These are phyloP conservation scores for Tragelaphus strepsiceros DNA, from an alignment of 2,113 vertebrate species.

Conservation along the genomic window DNA sequence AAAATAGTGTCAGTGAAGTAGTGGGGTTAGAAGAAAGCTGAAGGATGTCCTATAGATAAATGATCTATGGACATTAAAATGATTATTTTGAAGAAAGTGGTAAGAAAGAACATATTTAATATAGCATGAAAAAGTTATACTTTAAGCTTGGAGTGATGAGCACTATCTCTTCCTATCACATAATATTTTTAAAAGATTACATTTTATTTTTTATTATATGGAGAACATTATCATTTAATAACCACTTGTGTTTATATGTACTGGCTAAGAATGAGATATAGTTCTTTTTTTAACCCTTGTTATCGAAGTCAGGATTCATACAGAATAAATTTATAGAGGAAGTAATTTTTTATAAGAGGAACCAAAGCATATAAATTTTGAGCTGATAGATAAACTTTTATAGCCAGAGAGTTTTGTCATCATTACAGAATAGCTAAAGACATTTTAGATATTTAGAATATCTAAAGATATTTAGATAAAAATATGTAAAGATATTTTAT, in stretches of 20 bases:
- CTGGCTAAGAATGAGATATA: not conserved
- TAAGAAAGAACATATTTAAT: not conserved
- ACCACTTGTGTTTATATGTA: not conserved
- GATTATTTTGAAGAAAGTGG: not conserved
- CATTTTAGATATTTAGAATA: not conserved
- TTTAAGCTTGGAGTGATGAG: not conserved
- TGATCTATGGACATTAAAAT: not conserved
- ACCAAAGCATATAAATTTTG: not conserved
- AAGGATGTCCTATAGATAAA: not conserved
- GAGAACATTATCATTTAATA: not conserved
- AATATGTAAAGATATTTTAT: not conserved
- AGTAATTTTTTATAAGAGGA: not conserved
- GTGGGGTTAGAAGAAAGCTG: not conserved
- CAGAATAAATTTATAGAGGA: constrained; percentile 19
- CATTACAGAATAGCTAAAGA: not conserved
- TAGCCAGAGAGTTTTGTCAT: not conserved
- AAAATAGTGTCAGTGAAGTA: not conserved
- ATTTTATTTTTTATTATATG: constrained; percentile 8
- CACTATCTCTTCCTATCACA: not conserved
- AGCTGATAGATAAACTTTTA: not conserved
- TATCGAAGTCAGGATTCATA: not conserved
- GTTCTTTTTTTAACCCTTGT: not conserved
- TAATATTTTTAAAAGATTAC: not conserved
- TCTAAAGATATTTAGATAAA: not conserved
- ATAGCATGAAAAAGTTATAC: not conserved